Evolutionary conservation across 2,113 vertebrate genomes (phyloP), one percentile per base, ranked within the genome.

Genomic region (Microtus richardsoni): DNA sequence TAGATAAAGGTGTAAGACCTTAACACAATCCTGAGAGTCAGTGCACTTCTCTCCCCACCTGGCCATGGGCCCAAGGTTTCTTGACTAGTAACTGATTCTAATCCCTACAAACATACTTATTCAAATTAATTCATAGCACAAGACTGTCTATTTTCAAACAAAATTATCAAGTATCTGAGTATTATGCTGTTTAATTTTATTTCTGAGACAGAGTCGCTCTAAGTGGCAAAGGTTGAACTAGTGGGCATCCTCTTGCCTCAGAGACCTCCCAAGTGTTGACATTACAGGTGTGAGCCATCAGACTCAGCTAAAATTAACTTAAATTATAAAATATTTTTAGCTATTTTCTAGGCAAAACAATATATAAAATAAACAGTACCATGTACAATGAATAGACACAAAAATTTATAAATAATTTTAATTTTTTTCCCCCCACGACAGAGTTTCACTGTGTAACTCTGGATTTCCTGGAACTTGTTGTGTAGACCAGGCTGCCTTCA

Each of bases 111-210:
- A 49, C 28, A 60, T 2, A 52, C 44, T 28, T 71, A 13, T 1
- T 75, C 39, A 92, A 80, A 49, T 83, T 24, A 84, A 70, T 83
- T 91, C 89, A 3, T 22, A 52, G 39, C 49, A 36, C 39, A n/a
- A 84, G 74, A 12, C 3, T 86, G 96, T 74, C 49, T 82, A 77
- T 91, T 91, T 68, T 89, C 33, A 89, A 8, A 44, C 28, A 89
- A 94, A 93, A 71, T 49, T 66, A 60, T 86, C 70, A 95, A 70
- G 21, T 17, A 52, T 7, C 22, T n/a, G 17, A 39, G 10, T 41
- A 39, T 41, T 60, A 44, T 44, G 11, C n/a, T 24, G 12, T 62
- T 66, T 64, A 19, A 30, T 33, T 44, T 84, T 64, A 28, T 84
- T 62, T 64, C 26, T 44, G 30, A 49, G 83, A 24, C 8, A 68